Conservation (phyloP, 1,140 invertebrate species). For the Solenopsis invicta region DNA sequence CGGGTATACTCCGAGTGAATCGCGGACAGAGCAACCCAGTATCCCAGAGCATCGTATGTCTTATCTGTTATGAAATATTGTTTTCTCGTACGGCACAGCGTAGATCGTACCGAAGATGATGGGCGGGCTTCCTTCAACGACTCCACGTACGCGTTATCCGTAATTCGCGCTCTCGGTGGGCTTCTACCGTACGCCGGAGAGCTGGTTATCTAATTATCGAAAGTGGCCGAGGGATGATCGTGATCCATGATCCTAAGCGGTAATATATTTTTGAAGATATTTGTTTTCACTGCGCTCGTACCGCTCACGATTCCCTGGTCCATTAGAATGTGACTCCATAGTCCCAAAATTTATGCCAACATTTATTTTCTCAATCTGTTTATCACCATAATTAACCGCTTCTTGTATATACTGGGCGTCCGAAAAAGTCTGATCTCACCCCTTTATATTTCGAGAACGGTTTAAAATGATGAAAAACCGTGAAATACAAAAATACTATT, state of each 20-base stretch:
- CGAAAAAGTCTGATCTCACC: too few relatives aligned
- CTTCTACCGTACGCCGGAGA: not conserved
- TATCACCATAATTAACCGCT: too few relatives aligned
- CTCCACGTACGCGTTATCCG: not conserved
- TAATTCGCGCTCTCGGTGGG: not conserved
- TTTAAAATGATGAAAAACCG: too few relatives aligned
- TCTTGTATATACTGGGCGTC: too few relatives aligned
- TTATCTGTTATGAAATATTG: slow-evolving; percentile 52
- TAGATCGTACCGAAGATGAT: not conserved
- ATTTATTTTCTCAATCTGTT: not conserved
- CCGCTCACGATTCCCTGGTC: not conserved
- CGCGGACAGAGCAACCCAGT: not conserved
- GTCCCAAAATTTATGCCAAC: not conserved
- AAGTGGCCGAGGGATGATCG: not conserved
- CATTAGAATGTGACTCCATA: not conserved
- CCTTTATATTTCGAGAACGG: too few relatives aligned
- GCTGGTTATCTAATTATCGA: slow-evolving; percentile 13
- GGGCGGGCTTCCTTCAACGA: not conserved
- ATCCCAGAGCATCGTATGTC: not conserved
- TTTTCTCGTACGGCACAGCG: not conserved
- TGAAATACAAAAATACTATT: too few relatives aligned
- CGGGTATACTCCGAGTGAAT: not conserved
- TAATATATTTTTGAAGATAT: slow-evolving; percentile 10
- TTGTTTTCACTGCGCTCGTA: not conserved
- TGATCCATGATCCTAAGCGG: not conserved